phyloP scores from a whole-genome alignment of 2,888 invertebrate genomes.

The Morpho achilles region DNA sequence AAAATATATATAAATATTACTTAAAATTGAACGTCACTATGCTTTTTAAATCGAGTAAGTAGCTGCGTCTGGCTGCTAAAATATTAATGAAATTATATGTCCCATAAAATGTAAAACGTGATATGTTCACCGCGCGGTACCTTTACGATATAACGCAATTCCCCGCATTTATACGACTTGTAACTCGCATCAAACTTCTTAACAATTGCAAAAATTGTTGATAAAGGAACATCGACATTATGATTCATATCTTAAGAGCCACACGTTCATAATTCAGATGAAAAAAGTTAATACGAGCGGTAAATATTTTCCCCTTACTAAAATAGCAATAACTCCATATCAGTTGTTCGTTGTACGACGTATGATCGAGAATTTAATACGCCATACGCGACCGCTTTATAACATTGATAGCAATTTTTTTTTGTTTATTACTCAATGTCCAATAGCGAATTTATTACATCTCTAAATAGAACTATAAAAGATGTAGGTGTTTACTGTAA shows the following conservation, averaged over 20 bases:
- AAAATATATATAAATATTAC: neutral
- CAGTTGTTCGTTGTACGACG: slow-evolving; percentile 41
- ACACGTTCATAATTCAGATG: neutral
- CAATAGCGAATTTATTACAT: slow-evolving; percentile 35
- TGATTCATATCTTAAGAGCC: slow-evolving; percentile 10
- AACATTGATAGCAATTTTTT: slow-evolving; percentile 46
- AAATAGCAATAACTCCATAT: slow-evolving; percentile 52
- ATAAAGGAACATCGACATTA: slow-evolving; percentile 17
- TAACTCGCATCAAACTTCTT: slow-evolving; percentile 21
- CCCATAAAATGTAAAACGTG: neutral
- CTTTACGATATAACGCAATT: slow-evolving; percentile 27
- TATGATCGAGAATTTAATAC: slow-evolving; percentile 59
- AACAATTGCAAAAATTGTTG: slow-evolving; percentile 9
- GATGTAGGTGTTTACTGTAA: neutral
- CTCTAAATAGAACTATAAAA: neutral
- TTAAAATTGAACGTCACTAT: no score
- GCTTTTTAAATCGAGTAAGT: no score
- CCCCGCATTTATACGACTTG: slow-evolving; percentile 28
- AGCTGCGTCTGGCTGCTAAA: no score
- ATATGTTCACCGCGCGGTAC: slow-evolving; percentile 9
- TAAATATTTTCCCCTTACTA: slow-evolving; percentile 34
- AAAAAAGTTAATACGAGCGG: slow-evolving; percentile 27
- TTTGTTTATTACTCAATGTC: slow-evolving; percentile 53
- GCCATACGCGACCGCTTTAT: slow-evolving; percentile 54
- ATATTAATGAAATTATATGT: neutral